Evolutionary conservation across 64 coral and sea anemone genomes (phyloP), one percentile per base, ranked within the genome.

Genomic region (Porites lutea): DNA sequence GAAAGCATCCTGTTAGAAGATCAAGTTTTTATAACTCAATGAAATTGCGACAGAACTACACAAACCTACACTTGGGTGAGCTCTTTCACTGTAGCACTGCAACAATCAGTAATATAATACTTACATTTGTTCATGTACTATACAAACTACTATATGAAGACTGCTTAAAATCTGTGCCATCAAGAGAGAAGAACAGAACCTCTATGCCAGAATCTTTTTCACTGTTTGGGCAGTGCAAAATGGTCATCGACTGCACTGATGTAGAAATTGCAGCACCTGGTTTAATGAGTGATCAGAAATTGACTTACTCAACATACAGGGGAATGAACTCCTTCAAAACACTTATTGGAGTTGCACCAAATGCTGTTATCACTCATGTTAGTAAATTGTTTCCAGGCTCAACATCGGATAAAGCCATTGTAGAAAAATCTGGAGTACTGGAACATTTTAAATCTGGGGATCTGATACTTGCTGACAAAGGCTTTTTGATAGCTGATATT

Each of bases 391-490:
- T 82, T 82, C 79, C 79, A 59, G 79, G 79, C n/a, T 82, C 79
- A 12, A 63, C 57, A 57, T 82, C 79, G 9, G 79, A 82, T 43
- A 82, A 63, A 82, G 51, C 79, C 61, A 82, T 82, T 63, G 79
- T 82, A 20, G 79, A 82, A 82, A 82, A 82, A 2, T 82, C 57
- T 23, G 79, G 79, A 19, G 22, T 63, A 61, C 21, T 55, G 53
- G 53, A 55, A 55, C 53, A 55, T 11, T 55, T 55, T 55, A 67
- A 67, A 67, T 67, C 4, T 67, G 82, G 82, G 58, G 82, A 86
- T 70, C 82, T 86, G 37, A 86, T 86, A 86, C 82, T 86, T 66
- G 82, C 63, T 48, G 82, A 86, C 64, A 86, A 86, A n/a, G 63
- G 37, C 8, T 86, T 86, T 86, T 86, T 86, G 63, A 70, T 86